Evolutionary conservation across 2,113 vertebrate species (phyloP).

Genomic region (Felis catus): DNA sequence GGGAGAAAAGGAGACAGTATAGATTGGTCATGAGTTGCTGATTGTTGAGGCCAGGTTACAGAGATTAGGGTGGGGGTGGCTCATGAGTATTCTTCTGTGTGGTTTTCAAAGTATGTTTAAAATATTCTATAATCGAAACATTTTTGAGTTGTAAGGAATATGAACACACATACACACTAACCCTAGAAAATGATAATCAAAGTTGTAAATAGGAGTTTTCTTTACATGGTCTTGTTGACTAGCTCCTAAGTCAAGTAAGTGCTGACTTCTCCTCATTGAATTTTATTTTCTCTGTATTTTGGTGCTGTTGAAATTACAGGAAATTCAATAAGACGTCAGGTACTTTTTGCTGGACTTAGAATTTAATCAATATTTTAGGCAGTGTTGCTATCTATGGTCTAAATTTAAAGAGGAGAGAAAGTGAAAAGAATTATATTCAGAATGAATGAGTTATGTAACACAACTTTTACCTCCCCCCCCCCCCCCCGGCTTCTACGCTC

Average conservation of each 20-base stretch:
- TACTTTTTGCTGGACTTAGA: not conserved
- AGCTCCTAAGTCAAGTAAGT: not conserved
- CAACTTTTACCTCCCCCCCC: not conserved
- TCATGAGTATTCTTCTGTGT: not conserved
- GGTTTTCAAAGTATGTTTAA: not conserved
- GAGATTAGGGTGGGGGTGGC: not conserved
- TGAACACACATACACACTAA: not conserved
- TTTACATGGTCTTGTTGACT: not conserved
- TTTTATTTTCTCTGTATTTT: conserved; percentile 24
- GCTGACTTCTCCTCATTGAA: not conserved
- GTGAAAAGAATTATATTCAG: not conserved
- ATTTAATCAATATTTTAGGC: not conserved
- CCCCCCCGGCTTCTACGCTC: not conserved
- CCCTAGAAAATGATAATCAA: not conserved
- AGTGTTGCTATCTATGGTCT: not conserved
- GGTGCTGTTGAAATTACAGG: not conserved
- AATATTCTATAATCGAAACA: not conserved
- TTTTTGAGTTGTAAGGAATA: not conserved
- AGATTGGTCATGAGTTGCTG: not conserved
- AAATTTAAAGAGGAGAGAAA: conserved; percentile 16
- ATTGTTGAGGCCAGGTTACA: not conserved
- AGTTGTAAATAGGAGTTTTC: not conserved
- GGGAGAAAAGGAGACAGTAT: not conserved
- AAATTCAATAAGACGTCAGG: not conserved
- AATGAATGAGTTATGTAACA: not conserved